Base-by-base conservation (phyloP, 2,888 invertebrate genomes). In the Dicranocentrus wangi region DNA sequence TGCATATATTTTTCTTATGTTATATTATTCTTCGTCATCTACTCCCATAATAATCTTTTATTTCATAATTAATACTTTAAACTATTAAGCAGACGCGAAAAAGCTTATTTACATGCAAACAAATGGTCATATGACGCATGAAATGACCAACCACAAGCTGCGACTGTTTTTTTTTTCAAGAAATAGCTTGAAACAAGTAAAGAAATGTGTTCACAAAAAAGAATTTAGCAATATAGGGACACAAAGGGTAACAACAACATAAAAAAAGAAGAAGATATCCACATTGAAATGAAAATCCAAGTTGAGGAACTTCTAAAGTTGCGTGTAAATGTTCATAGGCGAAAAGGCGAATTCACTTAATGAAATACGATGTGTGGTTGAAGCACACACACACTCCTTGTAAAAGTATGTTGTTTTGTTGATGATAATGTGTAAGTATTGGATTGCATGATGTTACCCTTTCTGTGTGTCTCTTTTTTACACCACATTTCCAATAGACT, bases 381-480 rank as follows among this genome's bases (percentile, higher is more conserved):
- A 63, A 39, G 43, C 42, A 42, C 21, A 61, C 39, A 61, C 39
- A 42, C 23, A 23, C 10, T 23, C 5, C 1, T 43, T n/a, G 13
- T 39, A 39, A 42, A 63, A 13, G 63, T 42, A 60, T 60, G 60
- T 28, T 43, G 39, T 42, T 63, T 43, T 63, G 63, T 42, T 63
- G 63, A 63, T 42, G n/a, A 63, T 61, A 39, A 61, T 61, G 7
- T 28, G 28, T 55, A 69, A 5, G 69, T 25, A 71, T 72, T 72
- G 63, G 71, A 55, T 51, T 51, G 72, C 28, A 72, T 72, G 61
- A 21, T 47, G 61, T 61, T 71, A 43, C 27, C 43, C 25, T 63
- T 55, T 21, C 43, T 61, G 13, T 25, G 19, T 19, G 21, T 42
- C 60, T 25, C 42, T 32, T 63, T 61, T 72, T 63, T 72, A 21